Evolutionary conservation across 92 coral and sea anemone genomes (phyloP), one percentile per base, ranked within the genome.

Genomic region (Metridium senile): DNA sequence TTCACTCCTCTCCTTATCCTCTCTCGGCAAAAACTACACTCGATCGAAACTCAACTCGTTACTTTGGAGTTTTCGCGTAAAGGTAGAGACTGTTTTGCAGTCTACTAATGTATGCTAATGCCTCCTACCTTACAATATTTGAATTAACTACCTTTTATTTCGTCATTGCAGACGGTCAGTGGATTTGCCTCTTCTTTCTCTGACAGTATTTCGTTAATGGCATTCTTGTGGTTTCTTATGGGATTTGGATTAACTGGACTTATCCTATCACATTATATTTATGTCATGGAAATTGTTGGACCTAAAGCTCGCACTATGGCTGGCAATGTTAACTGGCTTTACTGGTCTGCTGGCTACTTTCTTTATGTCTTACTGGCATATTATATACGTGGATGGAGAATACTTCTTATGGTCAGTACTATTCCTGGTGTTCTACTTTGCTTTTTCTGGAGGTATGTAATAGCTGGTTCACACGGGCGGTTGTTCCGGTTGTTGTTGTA

Each of bases 301-400:
- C 33, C 87, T 11, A 72, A 61, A n/a, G 73, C 84, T 27, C 93
- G 93, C 23, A 89, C 93, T 0, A 35, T 82, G 72, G 82, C 84
- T 19, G 87, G 90, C 21, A 76, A 79, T 62, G 58, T 89, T 11
- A 80, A 68, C 53, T 81, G 87, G 84, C 1, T 73, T 19, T 89
- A 81, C 68, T 82, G 87, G 90, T 86, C 82, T 11, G 26, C 81
- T 2, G 93, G 93, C 20, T 81, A 80, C n/a, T 74, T 78, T 30
- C 19, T 85, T 21, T 62, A 70, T 82, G 86, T 74, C 1, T 49
- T 89, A 67, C 33, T 73, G 2, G 93, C 90, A 29, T 89, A 81
- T 74, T 46, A 76, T 22, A 76, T 89, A 11, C 64, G 90, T 52
- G 88, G 85, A 68, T 89, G 93, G 93, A 67, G 93, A 51, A 75